Conservation (phyloP, 2,113 vertebrate species). For the Arenaria interpres region DNA sequence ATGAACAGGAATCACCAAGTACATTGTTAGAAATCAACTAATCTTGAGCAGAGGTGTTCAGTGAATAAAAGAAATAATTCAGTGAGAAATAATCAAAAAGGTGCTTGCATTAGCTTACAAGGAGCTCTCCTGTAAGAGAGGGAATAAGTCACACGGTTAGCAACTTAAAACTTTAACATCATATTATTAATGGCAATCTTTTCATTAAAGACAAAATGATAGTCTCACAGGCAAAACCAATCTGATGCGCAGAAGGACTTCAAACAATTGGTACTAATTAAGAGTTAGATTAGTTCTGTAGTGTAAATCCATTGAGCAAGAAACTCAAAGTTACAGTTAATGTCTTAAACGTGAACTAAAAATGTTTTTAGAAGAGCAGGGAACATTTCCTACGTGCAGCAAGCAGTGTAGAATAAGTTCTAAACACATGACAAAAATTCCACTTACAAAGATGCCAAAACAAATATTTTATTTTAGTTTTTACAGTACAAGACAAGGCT, state of each 20-base stretch:
- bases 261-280: neutral
- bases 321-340: slow-evolving; percentile 24
- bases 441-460: slow-evolving; percentile 52
- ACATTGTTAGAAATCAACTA: neutral
- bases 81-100: neutral
- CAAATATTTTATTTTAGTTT: slow-evolving; percentile 61
- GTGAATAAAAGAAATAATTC: neutral
- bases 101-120: neutral
- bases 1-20: neutral
- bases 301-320: neutral
- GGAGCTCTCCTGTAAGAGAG: neutral
- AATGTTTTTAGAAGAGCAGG: slow-evolving; percentile 6
- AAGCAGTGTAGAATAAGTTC: slow-evolving; percentile 30
- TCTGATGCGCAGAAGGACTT: slow-evolving; percentile 20
- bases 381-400: slow-evolving; percentile 60
- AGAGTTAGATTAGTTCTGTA: neutral
- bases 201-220: neutral
- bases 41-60: neutral
- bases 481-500: slow-evolving; percentile 41
- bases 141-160: neutral
- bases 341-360: slow-evolving; percentile 15
- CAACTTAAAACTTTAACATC: neutral
- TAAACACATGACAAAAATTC: slow-evolving; percentile 55
- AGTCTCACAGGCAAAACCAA: neutral
- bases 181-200: neutral